Evolutionary conservation across 2,888 invertebrate species (phyloP), one percentile per base, ranked within the genome.

Genomic region (Acanthoscelides obtectus): DNA sequence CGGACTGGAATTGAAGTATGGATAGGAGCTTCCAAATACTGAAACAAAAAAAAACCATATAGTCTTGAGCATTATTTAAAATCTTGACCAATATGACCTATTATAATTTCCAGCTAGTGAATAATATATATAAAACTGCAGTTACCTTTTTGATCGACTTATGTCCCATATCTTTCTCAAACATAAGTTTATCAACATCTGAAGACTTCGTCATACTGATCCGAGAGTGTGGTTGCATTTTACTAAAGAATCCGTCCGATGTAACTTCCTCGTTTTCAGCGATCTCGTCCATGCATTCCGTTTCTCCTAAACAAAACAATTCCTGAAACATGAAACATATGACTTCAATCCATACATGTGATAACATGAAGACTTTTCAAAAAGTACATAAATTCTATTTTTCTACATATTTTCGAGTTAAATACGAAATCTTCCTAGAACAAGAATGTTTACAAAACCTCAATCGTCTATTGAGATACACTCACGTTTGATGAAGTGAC

Each of bases 401-500:
- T n/a, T n/a, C n/a, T n/a, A n/a, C n/a, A n/a, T n/a, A n/a, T n/a
- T n/a, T n/a, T n/a, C n/a, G n/a, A n/a, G n/a, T n/a, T n/a, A n/a
- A n/a, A n/a, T n/a, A n/a, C n/a, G n/a, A n/a, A n/a, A n/a, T n/a
- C n/a, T n/a, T n/a, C n/a, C n/a, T n/a, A n/a, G n/a, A n/a, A n/a
- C n/a, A n/a, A n/a, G n/a, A n/a, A n/a, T n/a, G n/a, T n/a, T n/a
- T n/a, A n/a, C n/a, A n/a, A n/a, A 65, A n/a, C 65, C 22, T 70
- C 6, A 68, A 27, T 22, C 19, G 19, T 2, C 20, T 20, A 17
- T 20, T 22, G 8, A 67, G 79, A 45, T 12, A 45, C 17, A 45
- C 82, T 79, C 82, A 90, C 90, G 84, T 90, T 90, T 75, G 88
- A 85, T 0, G 88, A 86, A 78, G 89, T 89, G 69, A 92, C 85